Conservation (phyloP, 2,888 invertebrate species). For the Adelognathus sp. region DNA sequence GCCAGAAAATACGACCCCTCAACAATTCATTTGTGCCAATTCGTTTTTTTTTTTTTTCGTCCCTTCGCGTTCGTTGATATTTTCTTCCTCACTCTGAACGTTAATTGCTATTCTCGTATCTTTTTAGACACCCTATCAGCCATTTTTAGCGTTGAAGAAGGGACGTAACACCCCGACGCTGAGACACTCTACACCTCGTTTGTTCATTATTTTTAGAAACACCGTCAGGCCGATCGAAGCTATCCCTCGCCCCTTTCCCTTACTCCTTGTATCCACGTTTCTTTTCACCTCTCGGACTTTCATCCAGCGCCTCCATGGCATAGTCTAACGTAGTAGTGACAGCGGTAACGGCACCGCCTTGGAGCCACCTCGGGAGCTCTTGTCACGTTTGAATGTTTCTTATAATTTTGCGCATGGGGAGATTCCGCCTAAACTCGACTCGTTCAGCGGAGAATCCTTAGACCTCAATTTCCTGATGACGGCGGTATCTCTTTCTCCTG, state of each 20-base stretch:
- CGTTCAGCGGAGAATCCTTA: neutral
- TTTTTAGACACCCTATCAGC: neutral
- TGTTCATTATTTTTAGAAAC: conserved; percentile 62
- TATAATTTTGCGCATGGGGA: neutral
- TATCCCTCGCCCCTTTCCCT: neutral
- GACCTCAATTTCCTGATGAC: neutral
- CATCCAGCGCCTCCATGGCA: neutral
- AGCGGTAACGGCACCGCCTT: neutral
- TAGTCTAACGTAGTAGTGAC: neutral
- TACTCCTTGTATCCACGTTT: neutral
- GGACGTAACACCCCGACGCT: neutral
- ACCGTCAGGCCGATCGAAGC: neutral
- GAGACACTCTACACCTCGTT: conserved; percentile 42
- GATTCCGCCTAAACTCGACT: neutral
- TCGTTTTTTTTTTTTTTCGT: conserved; percentile 5
- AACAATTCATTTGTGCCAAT: neutral
- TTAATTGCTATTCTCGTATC: neutral
- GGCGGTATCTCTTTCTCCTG: conserved; percentile 1
- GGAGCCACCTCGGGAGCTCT: neutral
- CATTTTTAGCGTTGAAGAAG: neutral
- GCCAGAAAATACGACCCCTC: neutral
- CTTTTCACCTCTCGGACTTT: conserved; percentile 3
- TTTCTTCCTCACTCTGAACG: neutral
- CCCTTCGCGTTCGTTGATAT: neutral
- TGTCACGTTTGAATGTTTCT: neutral